Conservation (phyloP, 2,797 vertebrate genomes). For the Spheniscus humboldti region DNA sequence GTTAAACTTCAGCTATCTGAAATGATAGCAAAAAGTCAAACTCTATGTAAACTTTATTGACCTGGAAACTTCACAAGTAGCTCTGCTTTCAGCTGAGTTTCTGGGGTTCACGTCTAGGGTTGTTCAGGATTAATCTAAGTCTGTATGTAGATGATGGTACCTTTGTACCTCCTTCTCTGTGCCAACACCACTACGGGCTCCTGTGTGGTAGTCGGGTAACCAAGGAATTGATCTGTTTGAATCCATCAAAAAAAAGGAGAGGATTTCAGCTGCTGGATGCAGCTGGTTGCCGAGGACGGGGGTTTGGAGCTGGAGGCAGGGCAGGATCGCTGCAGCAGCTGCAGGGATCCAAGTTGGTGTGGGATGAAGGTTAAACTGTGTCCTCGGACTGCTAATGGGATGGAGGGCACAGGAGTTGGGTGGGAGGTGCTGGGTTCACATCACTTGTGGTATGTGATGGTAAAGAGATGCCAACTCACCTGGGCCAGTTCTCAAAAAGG, state of each 20-base stretch:
- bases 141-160: not conserved
- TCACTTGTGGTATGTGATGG: not conserved
- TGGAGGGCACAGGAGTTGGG: not conserved
- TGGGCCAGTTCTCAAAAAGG: not conserved
- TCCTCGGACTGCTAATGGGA: not conserved
- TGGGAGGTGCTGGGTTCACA: not conserved
- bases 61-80: not conserved
- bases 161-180: not conserved
- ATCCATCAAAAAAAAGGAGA: not conserved
- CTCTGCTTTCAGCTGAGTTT: not conserved
- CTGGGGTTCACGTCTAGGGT: not conserved
- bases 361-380: not conserved
- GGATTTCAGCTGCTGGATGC: not conserved
- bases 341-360: rapidly evolving
- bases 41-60: not conserved
- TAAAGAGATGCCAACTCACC: not conserved
- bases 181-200: not conserved
- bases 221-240: not conserved
- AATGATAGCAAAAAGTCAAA: not conserved
- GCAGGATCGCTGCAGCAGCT: not conserved
- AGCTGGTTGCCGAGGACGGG: not conserved
- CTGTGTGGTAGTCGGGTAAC: not conserved
- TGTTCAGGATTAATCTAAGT: not conserved
- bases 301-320: not conserved
- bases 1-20: not conserved